Evolutionary conservation across 2,888 invertebrate genomes (phyloP), one percentile per base, ranked within the genome.

Genomic region (Drosophila paramelanica): DNA sequence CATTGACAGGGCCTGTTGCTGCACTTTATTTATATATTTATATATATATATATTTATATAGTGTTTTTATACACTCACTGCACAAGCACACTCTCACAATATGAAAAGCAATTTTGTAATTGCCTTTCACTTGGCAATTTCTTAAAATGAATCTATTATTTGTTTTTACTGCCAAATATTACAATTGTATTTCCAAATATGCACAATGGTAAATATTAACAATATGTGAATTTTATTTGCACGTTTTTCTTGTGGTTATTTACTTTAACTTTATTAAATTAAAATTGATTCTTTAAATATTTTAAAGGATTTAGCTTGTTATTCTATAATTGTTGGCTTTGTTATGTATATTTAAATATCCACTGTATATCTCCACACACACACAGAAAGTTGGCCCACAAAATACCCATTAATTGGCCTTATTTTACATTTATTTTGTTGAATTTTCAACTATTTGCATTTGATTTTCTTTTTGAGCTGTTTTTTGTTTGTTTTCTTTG

Each of bases 81-180:
- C n/a, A 33, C 45, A 36, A 39, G 27, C n/a, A 33, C 45, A 36
- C 33, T 11, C 6, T 36, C 6, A 8, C n/a, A 25, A 33, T 43
- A 25, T 56, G 5, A 38, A 50, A 74, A 57, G 69, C 39, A 75
- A 75, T 75, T 38, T 61, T 38, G 53, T 55, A 75, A 75, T 75
- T 75, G 76, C 61, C 61, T 38, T 43, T 42, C 38, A 23, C 20
- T 46, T 52, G 41, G 13, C 36, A 39, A 36, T 31, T 53, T 42
- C 8, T 68, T 51, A 36, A 27, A 61, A 62, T 51, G 38, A 13
- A 39, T 33, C 33, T 46, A 41, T 31, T 60, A 27, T n/a, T 31
- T 42, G 11, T 38, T 31, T 31, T 36, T 47, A 42, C 20, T 53
- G 43, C 17, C 31, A 33, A 36, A 42, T 50, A 8, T 38, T 52